Evolutionary conservation across 2,113 vertebrate genomes (phyloP), one percentile per base, ranked within the genome.

Genomic region (Crotalus viridis): DNA sequence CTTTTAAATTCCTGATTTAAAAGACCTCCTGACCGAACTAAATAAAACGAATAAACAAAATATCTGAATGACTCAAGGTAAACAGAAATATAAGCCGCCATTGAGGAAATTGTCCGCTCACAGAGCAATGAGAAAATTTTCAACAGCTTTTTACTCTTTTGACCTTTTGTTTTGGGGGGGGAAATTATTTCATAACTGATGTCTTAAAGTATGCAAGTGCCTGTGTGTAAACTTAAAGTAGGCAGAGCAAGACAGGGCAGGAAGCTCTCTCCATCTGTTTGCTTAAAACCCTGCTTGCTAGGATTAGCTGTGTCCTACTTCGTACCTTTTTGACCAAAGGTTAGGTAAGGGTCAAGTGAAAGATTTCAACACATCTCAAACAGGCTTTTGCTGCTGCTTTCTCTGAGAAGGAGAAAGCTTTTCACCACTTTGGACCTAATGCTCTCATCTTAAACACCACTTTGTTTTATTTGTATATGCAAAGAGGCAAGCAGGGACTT

Each of bases 291-390:
- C 94, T 95, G 26, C 96, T 97, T 97, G 95, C 95, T 96, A 93
- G 97, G 96, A 98, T 98, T 97, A 98, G 94, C 93, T 94, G 88
- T 96, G 94, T 97, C 96, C 96, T 95, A 96, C 95, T 97, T 97
- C 96, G 93, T 96, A 93, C 92, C 0, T 97, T 96, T 95, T 93
- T 94, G 96, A 95, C 94, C 95, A 96, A 96, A 97, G 97, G 96
- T 97, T 97, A 97, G 96, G 90, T 93, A 94, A 96, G 97, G 97
- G 98, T 98, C 98, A 98, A 98, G 97, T 97, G 96, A 97, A 97
- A 93, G 92, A 97, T 97, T 98, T 98, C 97, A 97, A 89, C 97
- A 96, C 96, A 96, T 97, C 97, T 97, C 96, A 97, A 95, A 93
- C 90, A 94, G 93, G 94, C 96, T 85, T 88, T 88, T 52, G 28